Base-by-base conservation (phyloP, 2,888 invertebrate species). In the Steromphala cineraria region DNA sequence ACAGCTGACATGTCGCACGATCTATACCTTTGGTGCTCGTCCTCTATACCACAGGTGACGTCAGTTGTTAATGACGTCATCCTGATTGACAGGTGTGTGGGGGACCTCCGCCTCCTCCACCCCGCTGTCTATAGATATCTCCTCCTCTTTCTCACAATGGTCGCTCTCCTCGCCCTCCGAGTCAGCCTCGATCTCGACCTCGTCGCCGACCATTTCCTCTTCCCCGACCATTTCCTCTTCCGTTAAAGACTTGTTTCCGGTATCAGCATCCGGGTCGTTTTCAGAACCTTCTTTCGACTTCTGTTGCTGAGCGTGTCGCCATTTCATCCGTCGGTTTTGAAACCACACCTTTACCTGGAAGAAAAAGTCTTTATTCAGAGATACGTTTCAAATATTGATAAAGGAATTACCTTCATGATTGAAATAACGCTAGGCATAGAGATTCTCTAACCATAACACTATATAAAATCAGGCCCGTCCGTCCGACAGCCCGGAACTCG, bases 301-400 rank as follows among this genome's bases (percentile, higher is more conserved):
- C 40, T 85, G 84, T 80, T 89, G 89, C 67, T 90, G 90, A 0
- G 91, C 90, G 90, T 97, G 97, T 0, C 97, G 95, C 97, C 97
- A 97, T 93, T 97, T 97, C 97, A 97, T 97, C 80, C 97, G 95
- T 0, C 97, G 95, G 90, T 97, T 98, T 94, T 98, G 98, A 80
- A 91, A 91, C 91, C 91, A 91, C 5, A 91, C 91, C 84, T 91
- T 91, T 89, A 97, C 97, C 95, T 98, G 97, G 1, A 46, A 74
- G 19, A 31, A 19, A 40, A 74, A 74, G 19, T n/a, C 28, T 21
- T 40, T 19, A 1, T 36, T 17, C 0, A 17, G 19, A 36, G 40
- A 36, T 19, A 4, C n/a, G 36, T 36, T 28, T 74, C 21, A 3
- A 24, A 24, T 56, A 19, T 7, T 7, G 8, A 24, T 56, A 4